A percentile compares a stretch with the other conserved stretches of the same genome.
phyloP scores from a whole-genome alignment of 2,888 invertebrate species.

The Eilema depressum region DNA sequence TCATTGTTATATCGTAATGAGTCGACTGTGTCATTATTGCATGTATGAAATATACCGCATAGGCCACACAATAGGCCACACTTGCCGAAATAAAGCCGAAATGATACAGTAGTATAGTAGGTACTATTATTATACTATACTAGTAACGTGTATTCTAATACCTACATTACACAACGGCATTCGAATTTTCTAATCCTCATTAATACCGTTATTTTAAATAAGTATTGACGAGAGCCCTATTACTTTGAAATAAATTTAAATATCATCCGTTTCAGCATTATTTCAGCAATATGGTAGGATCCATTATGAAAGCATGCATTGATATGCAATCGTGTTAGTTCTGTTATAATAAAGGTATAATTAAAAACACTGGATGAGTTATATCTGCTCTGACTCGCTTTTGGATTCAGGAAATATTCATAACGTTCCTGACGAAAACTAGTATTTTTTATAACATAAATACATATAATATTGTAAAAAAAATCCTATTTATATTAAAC shows the following conservation, averaged over 20 bases:
- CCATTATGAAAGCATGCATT: not conserved
- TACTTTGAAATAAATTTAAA: no score
- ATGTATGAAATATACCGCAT: not conserved
- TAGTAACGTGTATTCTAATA: no score
- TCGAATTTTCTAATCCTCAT: no score
- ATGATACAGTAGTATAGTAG: no score
- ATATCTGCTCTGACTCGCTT: conserved; percentile 9
- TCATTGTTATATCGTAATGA: conserved; percentile 35
- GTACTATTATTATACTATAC: no score
- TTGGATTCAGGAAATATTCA: not conserved
- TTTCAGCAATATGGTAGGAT: not conserved
- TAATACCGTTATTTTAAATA: no score
- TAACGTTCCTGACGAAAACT: not conserved
- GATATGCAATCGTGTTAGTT: not conserved
- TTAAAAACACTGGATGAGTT: conserved; percentile 3
- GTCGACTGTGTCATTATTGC: conserved; percentile 27
- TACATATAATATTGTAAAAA: not conserved
- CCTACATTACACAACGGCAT: no score
- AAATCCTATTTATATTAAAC: not conserved
- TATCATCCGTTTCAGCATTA: conserved; percentile 1
- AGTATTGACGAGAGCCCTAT: no score
- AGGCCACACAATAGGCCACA: no score
- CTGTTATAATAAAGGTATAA: not conserved
- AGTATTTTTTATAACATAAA: not conserved
- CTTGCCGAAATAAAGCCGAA: not conserved